Evolutionary conservation across 2,113 vertebrate species (phyloP).

Genomic region (Chlamydotis undulata): DNA sequence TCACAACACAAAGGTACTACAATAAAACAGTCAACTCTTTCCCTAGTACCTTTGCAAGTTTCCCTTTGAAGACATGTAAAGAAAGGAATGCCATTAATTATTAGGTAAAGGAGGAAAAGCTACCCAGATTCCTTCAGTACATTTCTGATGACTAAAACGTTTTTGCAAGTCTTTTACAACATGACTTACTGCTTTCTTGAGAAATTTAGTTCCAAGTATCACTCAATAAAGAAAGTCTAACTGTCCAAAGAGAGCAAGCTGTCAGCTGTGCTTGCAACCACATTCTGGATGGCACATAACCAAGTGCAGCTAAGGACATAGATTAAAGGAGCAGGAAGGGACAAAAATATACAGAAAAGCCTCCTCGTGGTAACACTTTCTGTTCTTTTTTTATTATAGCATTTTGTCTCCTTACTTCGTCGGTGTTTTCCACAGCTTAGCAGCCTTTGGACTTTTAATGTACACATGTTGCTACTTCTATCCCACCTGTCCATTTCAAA

Average conservation of each 20-base stretch:
- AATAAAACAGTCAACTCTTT: neutral
- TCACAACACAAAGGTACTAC: too few species aligned
- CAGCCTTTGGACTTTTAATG: neutral
- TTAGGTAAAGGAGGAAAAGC: neutral
- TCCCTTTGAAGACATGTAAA: neutral
- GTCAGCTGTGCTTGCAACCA: neutral
- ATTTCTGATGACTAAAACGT: neutral
- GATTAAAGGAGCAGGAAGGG: neutral
- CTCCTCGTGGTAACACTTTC: neutral
- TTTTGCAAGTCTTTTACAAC: neutral
- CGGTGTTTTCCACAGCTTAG: neutral
- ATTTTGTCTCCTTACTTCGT: neutral
- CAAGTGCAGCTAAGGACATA: neutral
- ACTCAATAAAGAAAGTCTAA: neutral
- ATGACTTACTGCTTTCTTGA: neutral
- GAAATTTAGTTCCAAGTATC: neutral
- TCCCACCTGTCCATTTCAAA: neutral
- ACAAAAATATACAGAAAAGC: neutral
- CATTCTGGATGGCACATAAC: neutral
- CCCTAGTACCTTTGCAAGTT: neutral
- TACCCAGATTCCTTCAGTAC: neutral
- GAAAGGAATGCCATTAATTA: neutral
- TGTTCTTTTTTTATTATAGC: neutral
- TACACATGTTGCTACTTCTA: rapidly evolving
- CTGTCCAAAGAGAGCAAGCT: neutral